These are phyloP conservation scores for Sceloporus tristichus DNA, from an alignment of 2,113 vertebrate genomes.

Conservation along the genomic window DNA sequence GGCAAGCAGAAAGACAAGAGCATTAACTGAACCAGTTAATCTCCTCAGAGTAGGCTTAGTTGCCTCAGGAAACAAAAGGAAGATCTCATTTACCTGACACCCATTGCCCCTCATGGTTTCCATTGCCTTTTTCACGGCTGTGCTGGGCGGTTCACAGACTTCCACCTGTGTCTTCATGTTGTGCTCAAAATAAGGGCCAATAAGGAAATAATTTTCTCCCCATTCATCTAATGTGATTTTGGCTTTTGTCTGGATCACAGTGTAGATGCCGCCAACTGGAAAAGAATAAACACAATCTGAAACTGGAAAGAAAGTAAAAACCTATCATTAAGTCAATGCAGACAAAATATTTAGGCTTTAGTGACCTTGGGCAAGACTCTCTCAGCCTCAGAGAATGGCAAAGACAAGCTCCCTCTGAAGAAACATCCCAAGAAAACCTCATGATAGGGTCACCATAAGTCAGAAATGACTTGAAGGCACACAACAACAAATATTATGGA, in stretches of 20 bases:
- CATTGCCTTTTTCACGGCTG: conserved; percentile 84
- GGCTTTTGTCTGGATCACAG: conserved; percentile 98
- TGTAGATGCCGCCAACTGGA: conserved; percentile 97
- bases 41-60: conserved; percentile 65
- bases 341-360: too few relatives aligned
- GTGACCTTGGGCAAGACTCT: too few relatives aligned
- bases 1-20: conserved; percentile 67
- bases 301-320: too few relatives aligned
- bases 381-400: too few relatives aligned
- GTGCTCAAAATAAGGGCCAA: conserved; percentile 95
- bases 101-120: conserved; percentile 86
- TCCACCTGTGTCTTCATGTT: conserved; percentile 97
- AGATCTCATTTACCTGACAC: conserved; percentile 85
- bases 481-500: too few relatives aligned
- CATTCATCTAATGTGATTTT: conserved; percentile 93
- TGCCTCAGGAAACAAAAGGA: conserved; percentile 34
- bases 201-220: conserved; percentile 95
- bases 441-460: too few relatives aligned
- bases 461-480: too few relatives aligned
- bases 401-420: too few relatives aligned
- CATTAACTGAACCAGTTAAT: conserved; percentile 66
- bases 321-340: too few relatives aligned
- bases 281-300: conserved; percentile 26
- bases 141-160: conserved; percentile 84
- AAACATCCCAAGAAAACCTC: too few relatives aligned